Conservation (phyloP, 2,888 invertebrate species). For the Alentia gelatinosa region DNA sequence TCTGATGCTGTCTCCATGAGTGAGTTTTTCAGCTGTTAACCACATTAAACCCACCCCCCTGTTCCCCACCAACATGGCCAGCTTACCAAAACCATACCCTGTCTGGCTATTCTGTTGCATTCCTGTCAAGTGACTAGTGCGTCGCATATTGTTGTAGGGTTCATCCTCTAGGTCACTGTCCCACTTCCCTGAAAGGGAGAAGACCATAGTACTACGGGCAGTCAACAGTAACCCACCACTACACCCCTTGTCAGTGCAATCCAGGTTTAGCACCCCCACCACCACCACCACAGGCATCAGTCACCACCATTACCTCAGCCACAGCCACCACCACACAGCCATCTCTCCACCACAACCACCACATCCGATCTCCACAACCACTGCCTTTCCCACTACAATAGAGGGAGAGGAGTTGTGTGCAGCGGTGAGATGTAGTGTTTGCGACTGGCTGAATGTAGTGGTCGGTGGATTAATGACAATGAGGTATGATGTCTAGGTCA, state of each 20-base stretch:
- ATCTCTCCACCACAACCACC: too few species aligned
- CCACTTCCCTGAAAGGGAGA: neutral
- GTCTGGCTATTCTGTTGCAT: neutral
- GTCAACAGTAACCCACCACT: constrained; percentile 3
- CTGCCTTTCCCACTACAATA: too few species aligned
- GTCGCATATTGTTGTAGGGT: neutral
- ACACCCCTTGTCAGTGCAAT: neutral
- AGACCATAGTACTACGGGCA: neutral
- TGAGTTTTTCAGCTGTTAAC: neutral
- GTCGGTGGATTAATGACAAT: too few species aligned
- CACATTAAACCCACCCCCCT: constrained; percentile 8
- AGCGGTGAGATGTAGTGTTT: too few species aligned
- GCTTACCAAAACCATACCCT: neutral
- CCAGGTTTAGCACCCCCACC: neutral
- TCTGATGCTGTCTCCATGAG: neutral
- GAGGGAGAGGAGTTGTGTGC: too few species aligned
- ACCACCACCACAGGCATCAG: neutral
- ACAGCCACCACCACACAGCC: neutral
- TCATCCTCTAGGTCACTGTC: neutral
- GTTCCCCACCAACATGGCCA: neutral
- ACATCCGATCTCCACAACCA: neutral
- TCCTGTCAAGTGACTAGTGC: neutral
- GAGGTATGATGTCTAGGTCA: too few species aligned
- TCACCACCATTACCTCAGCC: neutral
- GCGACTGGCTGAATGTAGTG: too few species aligned